Evolutionary conservation across 2,113 vertebrate genomes (phyloP).

Genomic region (Poeciliopsis occidentalis): DNA sequence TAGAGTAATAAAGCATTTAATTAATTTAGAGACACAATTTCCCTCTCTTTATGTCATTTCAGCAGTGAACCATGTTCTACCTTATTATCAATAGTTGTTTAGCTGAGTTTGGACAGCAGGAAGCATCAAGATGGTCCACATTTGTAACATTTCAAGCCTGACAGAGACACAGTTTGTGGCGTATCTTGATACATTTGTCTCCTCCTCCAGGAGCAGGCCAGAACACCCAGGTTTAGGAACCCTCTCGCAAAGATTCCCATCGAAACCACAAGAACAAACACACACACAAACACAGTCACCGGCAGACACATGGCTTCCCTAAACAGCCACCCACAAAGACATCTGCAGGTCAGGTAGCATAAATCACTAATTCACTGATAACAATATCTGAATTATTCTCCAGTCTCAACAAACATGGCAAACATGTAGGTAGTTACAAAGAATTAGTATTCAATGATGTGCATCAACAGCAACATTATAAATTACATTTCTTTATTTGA

Average conservation of each 20-base stretch:
- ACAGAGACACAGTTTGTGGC: conserved; percentile 39
- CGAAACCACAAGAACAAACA: conserved; percentile 40
- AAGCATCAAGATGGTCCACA: conserved; percentile 43
- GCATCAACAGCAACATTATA: not conserved
- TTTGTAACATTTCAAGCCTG: conserved; percentile 32
- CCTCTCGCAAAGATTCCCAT: conserved; percentile 22
- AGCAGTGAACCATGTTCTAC: conserved; percentile 15
- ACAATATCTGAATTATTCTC: not conserved
- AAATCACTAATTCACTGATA: conserved; percentile 34
- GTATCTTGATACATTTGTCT: conserved; percentile 37
- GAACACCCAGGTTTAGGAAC: conserved; percentile 66
- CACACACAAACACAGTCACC: conserved; percentile 38
- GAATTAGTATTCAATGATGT: not conserved
- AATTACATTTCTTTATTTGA: not conserved
- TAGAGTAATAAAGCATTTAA: not conserved
- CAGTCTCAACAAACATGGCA: conserved; percentile 6
- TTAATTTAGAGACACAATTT: conserved; percentile 31
- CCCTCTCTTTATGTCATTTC: conserved; percentile 3
- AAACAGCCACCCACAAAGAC: conserved; percentile 63
- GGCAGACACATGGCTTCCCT: conserved; percentile 19
- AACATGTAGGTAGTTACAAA: not conserved
- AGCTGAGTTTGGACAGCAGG: not conserved
- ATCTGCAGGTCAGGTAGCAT: conserved; percentile 45
- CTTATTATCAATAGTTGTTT: not conserved
- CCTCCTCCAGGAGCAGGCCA: conserved; percentile 37